Evolutionary conservation across 2,797 vertebrate species (phyloP), one percentile per base, ranked within the genome.

Genomic region (Poeciliopsis paucimaculata): DNA sequence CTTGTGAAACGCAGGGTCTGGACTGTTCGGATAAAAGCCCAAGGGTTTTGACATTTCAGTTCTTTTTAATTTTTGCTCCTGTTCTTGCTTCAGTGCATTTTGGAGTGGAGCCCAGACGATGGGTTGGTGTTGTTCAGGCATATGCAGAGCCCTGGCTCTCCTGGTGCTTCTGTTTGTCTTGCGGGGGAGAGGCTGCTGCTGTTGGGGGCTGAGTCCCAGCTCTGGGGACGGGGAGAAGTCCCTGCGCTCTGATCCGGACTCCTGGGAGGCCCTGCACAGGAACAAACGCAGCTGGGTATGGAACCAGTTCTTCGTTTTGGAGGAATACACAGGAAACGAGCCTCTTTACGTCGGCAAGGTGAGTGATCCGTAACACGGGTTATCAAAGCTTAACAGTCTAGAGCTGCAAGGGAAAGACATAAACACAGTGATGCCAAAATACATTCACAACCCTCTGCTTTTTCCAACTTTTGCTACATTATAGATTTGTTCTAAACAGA

Each of bases 231-330:
- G 80, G 87, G 89, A 91, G 79, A 87, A 70, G 86, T 77, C 90
- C 80, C 90, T 73, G 2, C 84, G 55, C 84, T 88, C 91, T 79
- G 91, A 85, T 88, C 92, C 90, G 80, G 86, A 82, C 91, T 91
- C 96, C 77, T 94, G 94, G 92, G 96, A 96, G 83, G 90, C 93
- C 1, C 93, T 89, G 82, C 93, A 84, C 45, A 96, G 98, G 91
- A 96, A 97, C 84, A 99, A 96, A 87, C 97, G 98, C 92, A 99
- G 98, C 96, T 99, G 98, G 98, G 98, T 99, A 87, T 99, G 98
- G 98, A 99, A 99, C 94, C 98, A 99, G 80, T 99, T 99, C 96
- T 99, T 99, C 91, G 98, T 99, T 72, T 95, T 99, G 94, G 98
- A 99, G 93, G 98, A 99, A 93, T 98, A 97, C 94, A 99, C 97